Percentiles rank a stretch among this genome's conserved stretches.
Conservation (phyloP, 2,797 vertebrate genomes). For the Crenuchus spilurus region DNA sequence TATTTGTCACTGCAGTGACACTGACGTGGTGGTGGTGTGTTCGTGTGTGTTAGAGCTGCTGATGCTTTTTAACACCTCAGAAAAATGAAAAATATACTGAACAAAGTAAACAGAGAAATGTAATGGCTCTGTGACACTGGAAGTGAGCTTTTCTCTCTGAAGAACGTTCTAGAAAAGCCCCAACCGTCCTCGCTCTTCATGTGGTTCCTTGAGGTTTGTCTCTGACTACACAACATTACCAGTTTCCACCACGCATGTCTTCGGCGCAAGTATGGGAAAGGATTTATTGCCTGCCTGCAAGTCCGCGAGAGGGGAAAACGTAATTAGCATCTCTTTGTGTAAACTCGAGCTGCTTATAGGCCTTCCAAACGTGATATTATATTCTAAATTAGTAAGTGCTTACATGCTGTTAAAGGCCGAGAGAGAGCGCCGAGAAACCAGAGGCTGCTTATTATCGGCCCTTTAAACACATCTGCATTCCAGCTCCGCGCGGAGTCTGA, state of each 20-base stretch:
- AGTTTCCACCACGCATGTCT: constrained; percentile 34
- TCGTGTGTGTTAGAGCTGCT: too few species aligned
- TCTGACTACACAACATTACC: constrained; percentile 38
- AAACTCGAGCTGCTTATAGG: constrained; percentile 74
- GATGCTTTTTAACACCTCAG: too few species aligned
- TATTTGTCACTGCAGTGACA: too few species aligned
- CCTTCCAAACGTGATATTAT: constrained; percentile 76
- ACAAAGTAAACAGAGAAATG: too few species aligned
- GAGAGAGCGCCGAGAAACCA: constrained; percentile 74
- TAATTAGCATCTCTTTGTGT: constrained; percentile 70
- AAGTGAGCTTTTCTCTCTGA: constrained; percentile 28
- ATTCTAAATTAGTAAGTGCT: constrained; percentile 81
- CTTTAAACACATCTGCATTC: constrained; percentile 78
- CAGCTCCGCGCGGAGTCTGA: constrained; percentile 66
- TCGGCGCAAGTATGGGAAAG: constrained; percentile 28
- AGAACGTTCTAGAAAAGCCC: constrained; percentile 15
- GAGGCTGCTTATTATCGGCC: constrained; percentile 77
- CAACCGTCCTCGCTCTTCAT: constrained; percentile 29
- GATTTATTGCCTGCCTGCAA: constrained; percentile 46
- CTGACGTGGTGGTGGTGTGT: too few species aligned
- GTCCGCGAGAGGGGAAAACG: constrained; percentile 44
- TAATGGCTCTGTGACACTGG: constrained; percentile 7
- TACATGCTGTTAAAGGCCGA: constrained; percentile 79
- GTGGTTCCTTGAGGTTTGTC: constrained; percentile 35
- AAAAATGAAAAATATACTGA: too few species aligned